Base-by-base conservation (phyloP, 2,113 vertebrate species). In the Octodon degus region DNA sequence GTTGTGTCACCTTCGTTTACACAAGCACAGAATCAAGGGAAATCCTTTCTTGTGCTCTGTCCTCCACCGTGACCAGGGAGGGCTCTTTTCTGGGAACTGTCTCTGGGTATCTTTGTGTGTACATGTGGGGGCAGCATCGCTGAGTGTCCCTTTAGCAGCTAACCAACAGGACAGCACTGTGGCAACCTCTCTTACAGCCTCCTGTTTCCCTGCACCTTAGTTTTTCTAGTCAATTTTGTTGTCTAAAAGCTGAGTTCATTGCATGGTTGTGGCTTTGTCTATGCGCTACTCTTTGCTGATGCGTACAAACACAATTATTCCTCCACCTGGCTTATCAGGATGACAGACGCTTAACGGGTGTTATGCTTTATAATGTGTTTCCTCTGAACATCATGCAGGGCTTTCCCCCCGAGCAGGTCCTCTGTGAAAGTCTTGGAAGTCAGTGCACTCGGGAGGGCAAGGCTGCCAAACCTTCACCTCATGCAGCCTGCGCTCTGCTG, bases 281-380 rank as follows among this genome's bases (percentile, higher is more conserved):
- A 3, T 74, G 7, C 37, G n/a, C 30, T 86, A 55, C 37, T 90
- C 76, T 96, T 89, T 96, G 96, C 93, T 92, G 97, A 96, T 67
- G 86, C 89, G 94, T 90, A 90, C 88, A 97, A 88, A 47, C 65
- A 87, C 17, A 96, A 47, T 92, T 72, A 96, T 85, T 84, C 40
- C n/a, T 77, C 30, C 65, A 80, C 96, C 89, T 91, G 95, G 76
- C 25, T 14, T 94, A 68, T 91, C 95, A 96, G 83, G 25, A 17
- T 89, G 93, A 94, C 93, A 96, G 81, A 87, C 30, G 94, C 95
- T 85, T 95, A 85, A 91, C 62, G 58, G 43, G 65, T 93, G 89
- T 67, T 92, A 86, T 80, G 24, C 60, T 87, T 96, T 95, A 89
- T 37, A 82, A 58, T 92, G 40, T n/a, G 74, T 89, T 94, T 97